Evolutionary conservation across 2,888 invertebrate species (phyloP), one percentile per base, ranked within the genome.

Genomic region (Seira ritae): DNA sequence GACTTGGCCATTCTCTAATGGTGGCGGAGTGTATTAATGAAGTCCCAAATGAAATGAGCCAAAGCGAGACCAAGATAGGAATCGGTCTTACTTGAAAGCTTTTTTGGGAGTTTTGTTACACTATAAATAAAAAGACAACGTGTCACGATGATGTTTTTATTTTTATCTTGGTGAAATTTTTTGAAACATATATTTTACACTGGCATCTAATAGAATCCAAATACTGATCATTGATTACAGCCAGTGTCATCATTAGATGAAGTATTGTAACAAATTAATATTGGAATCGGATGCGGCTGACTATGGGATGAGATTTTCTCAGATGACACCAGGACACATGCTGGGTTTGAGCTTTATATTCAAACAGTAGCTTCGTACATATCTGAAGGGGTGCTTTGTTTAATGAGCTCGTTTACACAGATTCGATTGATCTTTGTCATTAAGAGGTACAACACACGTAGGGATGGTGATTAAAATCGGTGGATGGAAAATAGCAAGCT

Each of bases 21-120:
- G 60, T 65, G 68, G 17, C 24, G 50, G 46, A 24, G 22, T 65
- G 67, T 62, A 42, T 3, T 68, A 80, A 80, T 80, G 80, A 74
- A 74, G 80, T 80, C 80, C 80, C 80, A 68, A 42, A 80, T 80
- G 80, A 74, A 80, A 80, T 74, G 80, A 74, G 80, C 62, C 80
- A 74, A 60, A 55, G 20, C 62, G 12, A 69, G 15, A 37, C 65
- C 15, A 37, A 72, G 79, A 80, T 80, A 42, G 42, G 42, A 42
- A 42, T 42, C 42, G 42, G 42, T 42, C 12, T 12, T 42, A 12
- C 12, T 42, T 77, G 20, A 50, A 37, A 31, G 46, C 31, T n/a
- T 17, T 60, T 76, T 55, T 68, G 17, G 55, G 80, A 60, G 68
- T 80, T 80, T 74, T 65, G 80, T 80, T 80, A 73, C 74, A 72